Conservation (phyloP, 2,797 vertebrate genomes). For the Spinus pinus region DNA sequence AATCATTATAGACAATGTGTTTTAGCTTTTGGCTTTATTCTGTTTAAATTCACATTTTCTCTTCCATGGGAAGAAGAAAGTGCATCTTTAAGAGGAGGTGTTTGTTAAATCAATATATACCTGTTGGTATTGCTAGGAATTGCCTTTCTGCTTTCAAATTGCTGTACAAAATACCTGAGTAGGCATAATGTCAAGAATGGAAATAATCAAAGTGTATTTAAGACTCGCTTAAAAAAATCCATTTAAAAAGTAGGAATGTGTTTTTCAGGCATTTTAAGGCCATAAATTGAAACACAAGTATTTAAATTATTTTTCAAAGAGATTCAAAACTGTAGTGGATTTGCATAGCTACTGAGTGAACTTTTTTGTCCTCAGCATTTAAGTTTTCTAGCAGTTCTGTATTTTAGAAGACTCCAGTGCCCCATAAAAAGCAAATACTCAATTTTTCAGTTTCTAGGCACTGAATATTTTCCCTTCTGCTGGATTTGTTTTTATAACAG, state of each 20-base stretch:
- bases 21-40: slow-evolving; percentile 69
- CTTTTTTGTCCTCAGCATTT: slow-evolving; percentile 71
- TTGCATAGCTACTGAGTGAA: slow-evolving; percentile 69
- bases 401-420: slow-evolving; percentile 86
- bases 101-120: slow-evolving; percentile 71
- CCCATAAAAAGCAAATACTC: slow-evolving; percentile 84
- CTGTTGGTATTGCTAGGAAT: slow-evolving; percentile 68
- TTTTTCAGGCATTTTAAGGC: slow-evolving; percentile 65
- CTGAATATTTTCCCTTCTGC: slow-evolving; percentile 81
- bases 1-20: slow-evolving; percentile 70
- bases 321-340: slow-evolving; percentile 70
- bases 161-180: slow-evolving; percentile 62
- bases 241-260: slow-evolving; percentile 64
- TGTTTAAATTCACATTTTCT: slow-evolving; percentile 72
- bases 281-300: slow-evolving; percentile 70
- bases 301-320: slow-evolving; percentile 77
- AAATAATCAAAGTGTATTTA: slow-evolving; percentile 76
- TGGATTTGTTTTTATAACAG: slow-evolving; percentile 83
- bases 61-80: slow-evolving; percentile 58
- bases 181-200: slow-evolving; percentile 66
- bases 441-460: slow-evolving; percentile 80
- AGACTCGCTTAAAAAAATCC: slow-evolving; percentile 67
- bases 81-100: slow-evolving; percentile 64
- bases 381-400: slow-evolving; percentile 84
- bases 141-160: slow-evolving; percentile 72